phyloP scores from a whole-genome alignment of 2,888 invertebrate genomes.

The Formica aserva region DNA sequence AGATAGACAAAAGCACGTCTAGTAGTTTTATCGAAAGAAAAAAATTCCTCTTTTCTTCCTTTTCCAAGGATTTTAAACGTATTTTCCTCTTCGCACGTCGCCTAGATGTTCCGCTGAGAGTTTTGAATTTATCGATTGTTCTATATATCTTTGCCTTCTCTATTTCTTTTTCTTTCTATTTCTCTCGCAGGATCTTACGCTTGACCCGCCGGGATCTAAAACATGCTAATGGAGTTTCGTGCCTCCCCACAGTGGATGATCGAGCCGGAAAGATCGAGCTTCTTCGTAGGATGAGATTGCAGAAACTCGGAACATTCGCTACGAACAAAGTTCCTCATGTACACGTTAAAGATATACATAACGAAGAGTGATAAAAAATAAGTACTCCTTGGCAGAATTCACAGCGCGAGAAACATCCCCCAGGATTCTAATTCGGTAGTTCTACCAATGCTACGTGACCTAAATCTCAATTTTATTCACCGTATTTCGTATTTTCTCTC shows the following conservation, averaged over 20 bases:
- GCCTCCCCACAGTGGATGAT: conserved; percentile 41
- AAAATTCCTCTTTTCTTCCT: not conserved
- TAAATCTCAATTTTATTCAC: conserved; percentile 49
- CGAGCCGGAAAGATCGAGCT: conserved; percentile 29
- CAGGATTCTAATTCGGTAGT: conserved; percentile 46
- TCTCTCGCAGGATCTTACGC: conserved; percentile 2
- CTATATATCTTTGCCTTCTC: not conserved
- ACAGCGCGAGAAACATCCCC: conserved; percentile 33
- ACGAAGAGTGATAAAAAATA: conserved; percentile 49
- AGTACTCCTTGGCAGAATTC: conserved; percentile 34
- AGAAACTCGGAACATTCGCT: conserved; percentile 38
- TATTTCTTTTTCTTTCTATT: not conserved
- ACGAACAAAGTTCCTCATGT: conserved; percentile 36
- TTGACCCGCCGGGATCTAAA: conserved; percentile 28
- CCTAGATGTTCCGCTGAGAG: conserved; percentile 11
- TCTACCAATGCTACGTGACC: conserved; percentile 42
- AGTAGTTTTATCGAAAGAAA: conserved; percentile 11
- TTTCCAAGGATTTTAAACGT: conserved; percentile 9
- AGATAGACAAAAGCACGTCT: not conserved
- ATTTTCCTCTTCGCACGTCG: conserved; percentile 4
- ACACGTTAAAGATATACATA: conserved; percentile 48
- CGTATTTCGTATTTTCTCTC: conserved; percentile 7
- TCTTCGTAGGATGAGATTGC: conserved; percentile 41
- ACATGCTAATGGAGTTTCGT: conserved; percentile 50
- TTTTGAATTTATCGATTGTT: conserved; percentile 41